These are phyloP conservation scores for Andrena hattorfiana DNA, from an alignment of 2,888 invertebrate genomes.

Conservation along the genomic window DNA sequence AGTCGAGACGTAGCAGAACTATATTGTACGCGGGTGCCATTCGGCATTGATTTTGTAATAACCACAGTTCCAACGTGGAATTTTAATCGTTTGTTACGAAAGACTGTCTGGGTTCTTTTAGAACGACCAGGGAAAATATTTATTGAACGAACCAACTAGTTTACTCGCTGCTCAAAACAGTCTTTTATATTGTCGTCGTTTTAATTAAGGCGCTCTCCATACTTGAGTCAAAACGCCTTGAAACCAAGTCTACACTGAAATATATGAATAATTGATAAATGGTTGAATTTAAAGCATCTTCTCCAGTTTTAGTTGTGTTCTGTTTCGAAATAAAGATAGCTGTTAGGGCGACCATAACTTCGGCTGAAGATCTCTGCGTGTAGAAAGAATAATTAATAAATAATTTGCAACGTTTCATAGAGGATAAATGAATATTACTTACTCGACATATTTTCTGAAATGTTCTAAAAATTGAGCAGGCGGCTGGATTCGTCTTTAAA, in stretches of 20 bases:
- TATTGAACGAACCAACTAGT: slow-evolving; percentile 1
- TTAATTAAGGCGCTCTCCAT: neutral
- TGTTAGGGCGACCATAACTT: neutral
- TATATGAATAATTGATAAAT: slow-evolving; percentile 1
- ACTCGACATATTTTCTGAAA: no score
- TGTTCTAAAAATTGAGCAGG: no score
- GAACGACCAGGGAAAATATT: slow-evolving; percentile 16
- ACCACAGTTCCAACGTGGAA: slow-evolving; percentile 37
- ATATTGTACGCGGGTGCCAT: slow-evolving; percentile 50
- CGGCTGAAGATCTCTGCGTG: no score
- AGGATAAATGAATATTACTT: no score
- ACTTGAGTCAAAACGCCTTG: neutral
- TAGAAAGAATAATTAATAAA: no score
- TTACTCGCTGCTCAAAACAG: neutral
- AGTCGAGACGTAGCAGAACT: slow-evolving; percentile 10
- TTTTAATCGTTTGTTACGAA: slow-evolving; percentile 65
- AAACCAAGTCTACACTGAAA: neutral
- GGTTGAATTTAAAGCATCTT: neutral
- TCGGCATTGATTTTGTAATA: slow-evolving; percentile 46
- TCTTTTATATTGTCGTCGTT: neutral
- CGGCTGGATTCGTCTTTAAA: no score
- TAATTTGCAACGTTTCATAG: no score
- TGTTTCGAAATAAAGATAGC: neutral
- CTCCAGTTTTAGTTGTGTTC: neutral
- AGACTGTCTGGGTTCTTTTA: slow-evolving; percentile 9